Conservation (phyloP, 2,113 vertebrate genomes). For the Takifugu bimaculatus region DNA sequence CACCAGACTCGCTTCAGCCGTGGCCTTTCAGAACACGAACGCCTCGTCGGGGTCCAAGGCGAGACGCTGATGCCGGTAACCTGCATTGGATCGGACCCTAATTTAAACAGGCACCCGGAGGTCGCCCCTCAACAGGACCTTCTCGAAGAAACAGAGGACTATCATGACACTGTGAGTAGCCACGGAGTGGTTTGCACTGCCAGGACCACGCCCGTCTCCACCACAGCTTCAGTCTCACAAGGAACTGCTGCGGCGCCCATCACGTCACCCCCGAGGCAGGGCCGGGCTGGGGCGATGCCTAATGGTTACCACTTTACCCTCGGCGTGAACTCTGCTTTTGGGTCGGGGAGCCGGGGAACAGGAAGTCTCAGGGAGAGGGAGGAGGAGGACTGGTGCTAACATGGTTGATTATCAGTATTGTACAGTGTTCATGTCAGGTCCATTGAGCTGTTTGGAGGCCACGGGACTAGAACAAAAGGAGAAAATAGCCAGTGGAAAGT, state of each 20-base stretch:
- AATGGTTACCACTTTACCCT: conserved; percentile 94
- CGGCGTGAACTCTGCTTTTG: conserved; percentile 77
- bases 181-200: conserved; percentile 80
- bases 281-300: conserved; percentile 80
- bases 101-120: conserved; percentile 75
- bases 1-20: conserved; percentile 84
- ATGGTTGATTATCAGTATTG: conserved; percentile 14
- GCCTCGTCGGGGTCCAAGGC: conserved; percentile 70
- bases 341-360: conserved; percentile 69
- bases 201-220: conserved; percentile 71
- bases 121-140: conserved; percentile 48
- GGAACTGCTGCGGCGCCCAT: conserved; percentile 64
- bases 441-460: conserved; percentile 15
- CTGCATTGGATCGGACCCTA: conserved; percentile 86
- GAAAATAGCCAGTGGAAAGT: conserved; percentile 25
- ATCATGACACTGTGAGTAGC: conserved; percentile 88
- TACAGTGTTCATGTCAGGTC: conserved; percentile 20
- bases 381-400: conserved; percentile 95
- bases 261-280: conserved; percentile 71
- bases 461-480: neutral
- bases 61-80: conserved; percentile 74
- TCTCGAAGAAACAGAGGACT: conserved; percentile 83
- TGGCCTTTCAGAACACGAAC: conserved; percentile 88
- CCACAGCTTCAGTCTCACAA: conserved; percentile 66
- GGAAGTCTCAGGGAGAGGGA: conserved; percentile 85